These are phyloP conservation scores for Helleia helle DNA, from an alignment of 2,888 invertebrate species.

Conservation along the genomic window DNA sequence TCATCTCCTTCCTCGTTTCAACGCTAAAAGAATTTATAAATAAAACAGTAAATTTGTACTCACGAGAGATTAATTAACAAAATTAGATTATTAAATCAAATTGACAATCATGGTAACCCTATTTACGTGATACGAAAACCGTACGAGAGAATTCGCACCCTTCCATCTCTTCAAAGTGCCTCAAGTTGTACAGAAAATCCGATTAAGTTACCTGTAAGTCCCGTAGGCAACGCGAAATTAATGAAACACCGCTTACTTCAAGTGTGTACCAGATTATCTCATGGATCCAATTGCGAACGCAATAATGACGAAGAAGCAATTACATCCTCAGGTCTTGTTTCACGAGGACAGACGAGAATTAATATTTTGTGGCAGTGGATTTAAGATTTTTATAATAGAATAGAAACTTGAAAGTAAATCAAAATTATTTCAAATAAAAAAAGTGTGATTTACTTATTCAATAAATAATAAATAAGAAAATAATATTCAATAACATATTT, in stretches of 20 bases:
- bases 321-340: constrained; percentile 9
- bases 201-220: constrained; percentile 33
- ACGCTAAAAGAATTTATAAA: too few species aligned
- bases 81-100: too few species aligned
- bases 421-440: too few species aligned
- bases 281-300: constrained; percentile 21
- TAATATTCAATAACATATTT: too few species aligned
- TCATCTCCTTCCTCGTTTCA: too few species aligned
- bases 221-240: constrained; percentile 32
- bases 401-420: too few species aligned
- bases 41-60: too few species aligned
- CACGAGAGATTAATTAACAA: too few species aligned
- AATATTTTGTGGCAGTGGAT: too few species aligned
- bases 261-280: constrained; percentile 26
- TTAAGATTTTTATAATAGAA: too few species aligned
- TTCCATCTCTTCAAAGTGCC: constrained; percentile 23
- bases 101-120: not conserved
- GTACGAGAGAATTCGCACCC: constrained; percentile 16
- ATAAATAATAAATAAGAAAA: too few species aligned
- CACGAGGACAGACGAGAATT: not conserved
- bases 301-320: constrained; percentile 30
- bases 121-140: constrained; percentile 11
- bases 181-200: constrained; percentile 28
- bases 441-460: too few species aligned
- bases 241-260: constrained; percentile 33